These are phyloP conservation scores for Parapsyche elsis DNA, from an alignment of 1,140 invertebrate species.

Conservation along the genomic window DNA sequence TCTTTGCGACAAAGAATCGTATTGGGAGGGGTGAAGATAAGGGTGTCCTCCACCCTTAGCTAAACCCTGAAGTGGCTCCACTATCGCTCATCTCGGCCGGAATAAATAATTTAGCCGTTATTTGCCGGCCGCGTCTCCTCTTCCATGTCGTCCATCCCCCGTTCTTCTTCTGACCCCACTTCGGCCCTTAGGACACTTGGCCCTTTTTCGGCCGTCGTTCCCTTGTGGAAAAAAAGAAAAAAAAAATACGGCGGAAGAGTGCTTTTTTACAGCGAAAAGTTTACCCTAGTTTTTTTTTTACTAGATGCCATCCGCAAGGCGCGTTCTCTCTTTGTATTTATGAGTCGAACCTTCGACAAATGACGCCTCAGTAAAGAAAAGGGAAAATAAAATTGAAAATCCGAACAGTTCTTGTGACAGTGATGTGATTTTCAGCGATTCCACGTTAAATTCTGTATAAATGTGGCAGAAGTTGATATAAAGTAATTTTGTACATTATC, in stretches of 20 bases:
- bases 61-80: slow-evolving; percentile 48
- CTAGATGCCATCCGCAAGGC: background rate
- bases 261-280: slow-evolving; percentile 50
- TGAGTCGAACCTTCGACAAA: background rate
- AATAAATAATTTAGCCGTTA: slow-evolving; percentile 57
- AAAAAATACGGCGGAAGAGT: slow-evolving; percentile 38
- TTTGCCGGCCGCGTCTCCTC: slow-evolving; percentile 49
- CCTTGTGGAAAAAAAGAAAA: slow-evolving; percentile 27
- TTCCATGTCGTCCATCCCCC: background rate
- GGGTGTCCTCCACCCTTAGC: background rate
- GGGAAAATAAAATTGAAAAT: background rate
- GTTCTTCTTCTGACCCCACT: background rate
- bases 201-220: background rate
- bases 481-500: no score
- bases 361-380: background rate
- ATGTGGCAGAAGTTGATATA: no score
- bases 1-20: background rate
- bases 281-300: slow-evolving; percentile 55
- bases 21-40: background rate
- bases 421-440: no score
- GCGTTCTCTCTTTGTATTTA: slow-evolving; percentile 13
- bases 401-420: no score
- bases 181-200: slow-evolving; percentile 7
- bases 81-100: slow-evolving; percentile 56
- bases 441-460: no score